Evolutionary conservation across 1,140 invertebrate genomes (phyloP).

Genomic region (silkworm (Bombyx mori)): DNA sequence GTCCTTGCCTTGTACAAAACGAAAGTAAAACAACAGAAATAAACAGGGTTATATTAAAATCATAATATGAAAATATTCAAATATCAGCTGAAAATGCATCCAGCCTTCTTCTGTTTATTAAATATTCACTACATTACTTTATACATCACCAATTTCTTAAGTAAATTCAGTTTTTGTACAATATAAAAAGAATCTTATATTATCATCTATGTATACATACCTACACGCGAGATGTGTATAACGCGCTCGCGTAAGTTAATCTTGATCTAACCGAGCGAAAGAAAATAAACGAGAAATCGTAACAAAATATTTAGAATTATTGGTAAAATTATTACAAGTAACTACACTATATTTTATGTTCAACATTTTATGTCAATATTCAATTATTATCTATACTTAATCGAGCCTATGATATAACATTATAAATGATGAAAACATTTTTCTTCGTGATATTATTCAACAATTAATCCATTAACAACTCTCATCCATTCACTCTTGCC

Average conservation of each 20-base stretch:
- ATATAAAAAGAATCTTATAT: constrained; percentile 72
- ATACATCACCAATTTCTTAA: constrained; percentile 71
- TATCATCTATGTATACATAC: constrained; percentile 49
- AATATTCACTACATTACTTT: constrained; percentile 70
- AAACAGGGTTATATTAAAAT: constrained; percentile 71
- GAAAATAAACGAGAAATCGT: constrained; percentile 57
- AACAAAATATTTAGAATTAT: constrained; percentile 66
- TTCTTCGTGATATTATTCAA: constrained; percentile 64
- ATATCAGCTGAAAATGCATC: constrained; percentile 61
- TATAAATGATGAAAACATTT: constrained; percentile 64
- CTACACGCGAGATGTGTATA: constrained; percentile 47
- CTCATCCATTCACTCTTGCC: constrained; percentile 45
- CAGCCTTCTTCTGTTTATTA: constrained; percentile 67
- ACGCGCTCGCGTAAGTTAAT: constrained; percentile 47
- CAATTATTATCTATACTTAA: constrained; percentile 64
- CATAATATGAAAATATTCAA: constrained; percentile 73
- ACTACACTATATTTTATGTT: constrained; percentile 65
- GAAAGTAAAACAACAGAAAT: constrained; percentile 65
- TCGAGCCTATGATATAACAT: constrained; percentile 62
- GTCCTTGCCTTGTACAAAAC: constrained; percentile 58
- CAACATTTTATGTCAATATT: constrained; percentile 71
- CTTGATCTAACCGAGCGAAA: constrained; percentile 60
- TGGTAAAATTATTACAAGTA: constrained; percentile 67
- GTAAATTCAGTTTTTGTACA: constrained; percentile 71
- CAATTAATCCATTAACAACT: constrained; percentile 65